Evolutionary conservation across 1,140 invertebrate species (phyloP).

Genomic region (Drosophila lacteicornis): DNA sequence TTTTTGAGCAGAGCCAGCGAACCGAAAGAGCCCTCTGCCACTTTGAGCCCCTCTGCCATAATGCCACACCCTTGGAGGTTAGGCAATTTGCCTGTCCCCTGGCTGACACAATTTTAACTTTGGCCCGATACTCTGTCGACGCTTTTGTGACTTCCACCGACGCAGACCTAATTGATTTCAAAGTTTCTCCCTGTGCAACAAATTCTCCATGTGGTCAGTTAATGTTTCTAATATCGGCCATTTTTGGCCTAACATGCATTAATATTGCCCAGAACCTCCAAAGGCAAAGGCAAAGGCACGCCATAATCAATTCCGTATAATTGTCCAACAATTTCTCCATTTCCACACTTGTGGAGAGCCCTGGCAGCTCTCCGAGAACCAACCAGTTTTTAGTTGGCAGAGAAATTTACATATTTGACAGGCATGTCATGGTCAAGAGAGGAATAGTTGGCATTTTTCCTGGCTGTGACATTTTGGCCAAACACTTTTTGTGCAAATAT

Average conservation of each 20-base stretch:
- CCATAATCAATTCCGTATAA: constrained; percentile 45
- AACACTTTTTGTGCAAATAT: constrained; percentile 47
- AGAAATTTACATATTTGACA: constrained; percentile 72
- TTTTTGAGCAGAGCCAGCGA: constrained; percentile 72
- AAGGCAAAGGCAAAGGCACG: neutral
- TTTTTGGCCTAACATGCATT: constrained; percentile 54
- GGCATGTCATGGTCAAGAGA: constrained; percentile 39
- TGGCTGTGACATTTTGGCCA: constrained; percentile 58
- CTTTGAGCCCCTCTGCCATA: constrained; percentile 5
- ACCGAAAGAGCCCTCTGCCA: constrained; percentile 35
- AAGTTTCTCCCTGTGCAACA: constrained; percentile 16
- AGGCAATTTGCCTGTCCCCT: constrained; percentile 52
- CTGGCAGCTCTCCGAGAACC: neutral
- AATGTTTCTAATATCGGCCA: constrained; percentile 56
- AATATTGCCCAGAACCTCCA: constrained; percentile 45
- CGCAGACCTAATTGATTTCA: constrained; percentile 61
- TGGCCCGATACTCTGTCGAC: constrained; percentile 20
- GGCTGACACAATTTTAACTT: constrained; percentile 47
- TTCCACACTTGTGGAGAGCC: neutral
- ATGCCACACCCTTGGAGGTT: constrained; percentile 34
- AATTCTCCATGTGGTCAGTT: constrained; percentile 34
- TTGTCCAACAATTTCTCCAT: constrained; percentile 35
- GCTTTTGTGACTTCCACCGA: constrained; percentile 8
- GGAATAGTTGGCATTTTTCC: constrained; percentile 57
- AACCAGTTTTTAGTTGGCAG: neutral